Percentiles rank a stretch among this genome's conserved stretches.
Evolutionary conservation across 2,797 vertebrate genomes (phyloP).

Genomic region (Tragopan temminckii): DNA sequence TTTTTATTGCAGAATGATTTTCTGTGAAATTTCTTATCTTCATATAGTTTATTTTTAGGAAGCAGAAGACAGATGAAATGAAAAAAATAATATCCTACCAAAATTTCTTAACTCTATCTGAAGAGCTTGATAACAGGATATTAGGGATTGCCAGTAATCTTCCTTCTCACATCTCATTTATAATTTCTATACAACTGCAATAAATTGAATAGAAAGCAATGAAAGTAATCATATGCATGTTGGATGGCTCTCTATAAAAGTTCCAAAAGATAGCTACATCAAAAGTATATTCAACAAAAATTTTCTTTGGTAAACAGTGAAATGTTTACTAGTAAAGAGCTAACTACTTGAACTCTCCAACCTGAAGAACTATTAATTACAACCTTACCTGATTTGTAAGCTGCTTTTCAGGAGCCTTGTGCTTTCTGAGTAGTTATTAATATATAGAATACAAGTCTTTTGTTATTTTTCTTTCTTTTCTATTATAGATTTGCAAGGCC

Average conservation of each 20-base stretch:
- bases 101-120: slow-evolving; percentile 15
- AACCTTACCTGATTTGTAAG: background rate
- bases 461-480: background rate
- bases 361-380: background rate
- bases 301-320: background rate
- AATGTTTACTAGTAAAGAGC: background rate
- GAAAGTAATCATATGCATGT: background rate
- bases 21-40: slow-evolving; percentile 50
- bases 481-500: background rate
- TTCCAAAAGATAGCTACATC: background rate
- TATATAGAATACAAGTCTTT: background rate
- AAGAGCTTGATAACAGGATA: background rate
- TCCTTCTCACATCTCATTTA: background rate
- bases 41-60: slow-evolving; percentile 60
- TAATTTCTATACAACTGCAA: slow-evolving; percentile 3
- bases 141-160: background rate
- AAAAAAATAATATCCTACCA: background rate
- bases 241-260: background rate
- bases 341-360: background rate
- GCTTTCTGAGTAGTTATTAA: background rate
- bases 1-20: slow-evolving; percentile 66
- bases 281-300: background rate
- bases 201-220: background rate
- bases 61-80: slow-evolving; percentile 19
- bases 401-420: background rate